phyloP scores from a whole-genome alignment of 2,888 invertebrate species.

The Lampropteryx suffumata region DNA sequence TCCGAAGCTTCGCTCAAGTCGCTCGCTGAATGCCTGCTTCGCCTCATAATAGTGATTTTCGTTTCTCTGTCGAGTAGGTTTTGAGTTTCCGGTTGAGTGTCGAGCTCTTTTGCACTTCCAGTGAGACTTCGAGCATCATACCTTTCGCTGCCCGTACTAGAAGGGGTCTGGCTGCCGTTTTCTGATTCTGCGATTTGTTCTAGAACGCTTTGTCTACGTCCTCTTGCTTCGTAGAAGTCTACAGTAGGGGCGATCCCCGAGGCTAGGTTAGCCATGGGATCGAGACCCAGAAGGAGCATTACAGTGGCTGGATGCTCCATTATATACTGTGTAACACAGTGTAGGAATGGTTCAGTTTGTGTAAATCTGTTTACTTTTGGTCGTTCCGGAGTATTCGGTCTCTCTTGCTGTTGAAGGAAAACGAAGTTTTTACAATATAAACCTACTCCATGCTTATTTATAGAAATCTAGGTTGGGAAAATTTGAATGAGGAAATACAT shows the following conservation, averaged over 20 bases:
- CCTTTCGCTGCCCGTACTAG: constrained; percentile 69
- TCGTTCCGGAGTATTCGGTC: constrained; percentile 67
- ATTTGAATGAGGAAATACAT: too few species aligned
- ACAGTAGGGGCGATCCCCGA: constrained; percentile 69
- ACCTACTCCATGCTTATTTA: background rate
- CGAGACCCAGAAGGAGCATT: constrained; percentile 88
- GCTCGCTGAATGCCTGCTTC: constrained; percentile 87
- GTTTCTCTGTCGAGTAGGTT: constrained; percentile 62
- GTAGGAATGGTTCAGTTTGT: constrained; percentile 85
- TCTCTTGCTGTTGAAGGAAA: constrained; percentile 59
- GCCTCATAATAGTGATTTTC: constrained; percentile 57
- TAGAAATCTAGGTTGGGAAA: background rate
- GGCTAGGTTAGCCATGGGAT: constrained; percentile 79
- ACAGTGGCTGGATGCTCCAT: constrained; percentile 88
- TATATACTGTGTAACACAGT: constrained; percentile 85
- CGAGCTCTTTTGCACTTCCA: constrained; percentile 62
- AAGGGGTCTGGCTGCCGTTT: constrained; percentile 71
- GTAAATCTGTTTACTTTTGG: constrained; percentile 73
- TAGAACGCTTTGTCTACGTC: constrained; percentile 67
- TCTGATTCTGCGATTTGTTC: constrained; percentile 76
- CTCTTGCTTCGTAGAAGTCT: constrained; percentile 72
- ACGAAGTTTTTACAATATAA: background rate
- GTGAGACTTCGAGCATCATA: constrained; percentile 59
- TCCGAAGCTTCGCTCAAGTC: constrained; percentile 85
- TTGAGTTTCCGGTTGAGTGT: constrained; percentile 60